Base-by-base conservation (phyloP, 2,888 invertebrate genomes). In the Drosophila neotestacea region DNA sequence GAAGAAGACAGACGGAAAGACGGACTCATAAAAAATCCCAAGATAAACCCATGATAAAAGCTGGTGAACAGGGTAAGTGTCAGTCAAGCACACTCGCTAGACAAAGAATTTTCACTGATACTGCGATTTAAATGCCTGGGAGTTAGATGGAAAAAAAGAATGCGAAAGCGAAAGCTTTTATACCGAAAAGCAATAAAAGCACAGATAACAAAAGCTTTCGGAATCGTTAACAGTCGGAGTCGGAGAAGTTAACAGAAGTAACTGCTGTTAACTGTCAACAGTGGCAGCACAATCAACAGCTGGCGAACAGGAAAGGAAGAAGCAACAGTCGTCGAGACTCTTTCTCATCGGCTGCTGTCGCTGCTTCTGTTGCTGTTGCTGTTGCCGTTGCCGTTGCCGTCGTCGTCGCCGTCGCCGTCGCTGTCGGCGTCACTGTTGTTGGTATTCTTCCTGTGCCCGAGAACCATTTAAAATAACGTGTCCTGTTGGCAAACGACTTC, bases 281-380 rank as follows among this genome's bases (percentile, higher is more conserved):
- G 56, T 4, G 9, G 4, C 58, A 34, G 42, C 11, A 27, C 30
- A 69, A 13, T 47, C 56, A 61, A 59, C 78, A 66, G 73, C 58
- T 73, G 60, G 62, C 46, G 32, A 13, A 52, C 68, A 55, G 63
- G 41, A 48, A 56, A 51, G 36, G n/a, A 32, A 56, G 65, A 78
- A 80, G 82, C 80, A 82, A 82, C 80, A 82, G 75, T 73, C 70
- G 70, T 73, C 70, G 70, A 13, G 27, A n/a, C 48, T 27, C 28
- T 44, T 58, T 4, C 10, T 30, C 22, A 46, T 27, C 36, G 46
- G 52, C 42, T 60, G 44, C 13, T 36, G 34, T 22, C 41, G 48
- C 16, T 10, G 32, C n/a, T 13, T 41, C 1, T n/a, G 58, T 48
- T 16, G 39, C n/a, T 2, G 61, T 32, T 11, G n/a, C 11, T 22